Evolutionary conservation across 2,113 vertebrate species (phyloP), one percentile per base, ranked within the genome.

Genomic region (Gymnocephalus cernua): DNA sequence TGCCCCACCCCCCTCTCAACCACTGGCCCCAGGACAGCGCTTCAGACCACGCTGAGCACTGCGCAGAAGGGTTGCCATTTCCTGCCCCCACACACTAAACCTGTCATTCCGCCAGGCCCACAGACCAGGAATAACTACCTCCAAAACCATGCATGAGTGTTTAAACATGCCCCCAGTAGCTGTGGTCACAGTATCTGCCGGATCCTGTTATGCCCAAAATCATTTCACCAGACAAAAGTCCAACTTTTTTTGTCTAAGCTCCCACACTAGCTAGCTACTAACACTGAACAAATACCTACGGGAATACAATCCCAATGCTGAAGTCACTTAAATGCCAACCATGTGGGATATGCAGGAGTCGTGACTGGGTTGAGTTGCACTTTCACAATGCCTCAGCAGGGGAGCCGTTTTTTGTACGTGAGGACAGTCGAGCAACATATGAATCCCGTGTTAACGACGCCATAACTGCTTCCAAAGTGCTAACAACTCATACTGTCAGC

Each of bases 41-140:
- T 77, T 48, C 74, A 80, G 80, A 77, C 59, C 74, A 58, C 48
- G 25, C 51, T 45, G 69, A 78, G 69, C 62, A 5, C 79, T 29
- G 47, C 85, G 68, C 74, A 63, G 29, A 75, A 35, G 32, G 74
- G 61, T 69, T 76, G 50, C 84, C 78, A 80, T 90, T 88, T 90
- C 81, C 84, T 85, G 66, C 82, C 80, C 74, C 61, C 48, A 58
- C 83, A 74, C 87, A 78, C 66, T 82, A 87, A 91, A 86, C 58
- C 85, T 86, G 85, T 90, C 88, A 80, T 81, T 87, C 78, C 57
- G 68, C 62, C 66, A 54, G 80, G 61, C 77, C 79, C 74, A 56
- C 54, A 75, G 58, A 90, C 81, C 83, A 78, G 86, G 79, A 91
- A 91, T 86, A 92, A 83, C 77, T 82, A 70, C 87, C 64, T 65